These are phyloP conservation scores for Dione juno DNA, from an alignment of 2,888 invertebrate genomes.

Conservation along the genomic window DNA sequence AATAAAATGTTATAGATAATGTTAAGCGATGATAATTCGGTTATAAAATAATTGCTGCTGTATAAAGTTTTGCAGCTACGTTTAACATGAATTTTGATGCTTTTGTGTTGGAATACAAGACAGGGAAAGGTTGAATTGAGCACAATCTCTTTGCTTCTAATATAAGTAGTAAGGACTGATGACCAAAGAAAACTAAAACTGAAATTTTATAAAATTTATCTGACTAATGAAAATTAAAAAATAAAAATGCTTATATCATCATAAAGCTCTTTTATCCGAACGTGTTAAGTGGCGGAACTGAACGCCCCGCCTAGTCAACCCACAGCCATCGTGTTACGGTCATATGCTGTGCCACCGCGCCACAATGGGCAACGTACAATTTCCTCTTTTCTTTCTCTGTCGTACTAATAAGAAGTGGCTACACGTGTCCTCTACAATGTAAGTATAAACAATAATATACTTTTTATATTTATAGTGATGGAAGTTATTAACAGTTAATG, in stretches of 20 bases:
- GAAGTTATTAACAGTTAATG: conserved; percentile 22
- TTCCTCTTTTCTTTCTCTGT: neutral
- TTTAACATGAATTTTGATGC: neutral
- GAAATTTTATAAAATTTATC: neutral
- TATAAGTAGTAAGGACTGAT: neutral
- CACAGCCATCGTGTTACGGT: no score
- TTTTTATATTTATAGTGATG: conserved; percentile 17
- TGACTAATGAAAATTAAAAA: no score
- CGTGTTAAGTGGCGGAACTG: no score
- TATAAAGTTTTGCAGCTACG: neutral
- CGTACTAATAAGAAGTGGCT: neutral
- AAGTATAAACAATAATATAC: conserved; percentile 15
- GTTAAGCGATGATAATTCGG: neutral
- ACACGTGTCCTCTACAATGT: conserved; percentile 22
- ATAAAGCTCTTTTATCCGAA: no score
- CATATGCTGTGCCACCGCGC: neutral
- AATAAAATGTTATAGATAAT: conserved; percentile 5
- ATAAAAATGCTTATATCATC: no score
- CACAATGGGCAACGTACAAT: no score
- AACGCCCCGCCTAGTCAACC: no score
- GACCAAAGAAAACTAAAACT: neutral
- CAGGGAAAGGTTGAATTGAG: neutral
- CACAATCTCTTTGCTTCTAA: neutral
- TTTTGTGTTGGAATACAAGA: neutral
- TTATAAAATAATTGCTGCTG: conserved; percentile 4